Evolutionary conservation across 2,113 vertebrate genomes (phyloP).

Genomic region (Chitala chitala): DNA sequence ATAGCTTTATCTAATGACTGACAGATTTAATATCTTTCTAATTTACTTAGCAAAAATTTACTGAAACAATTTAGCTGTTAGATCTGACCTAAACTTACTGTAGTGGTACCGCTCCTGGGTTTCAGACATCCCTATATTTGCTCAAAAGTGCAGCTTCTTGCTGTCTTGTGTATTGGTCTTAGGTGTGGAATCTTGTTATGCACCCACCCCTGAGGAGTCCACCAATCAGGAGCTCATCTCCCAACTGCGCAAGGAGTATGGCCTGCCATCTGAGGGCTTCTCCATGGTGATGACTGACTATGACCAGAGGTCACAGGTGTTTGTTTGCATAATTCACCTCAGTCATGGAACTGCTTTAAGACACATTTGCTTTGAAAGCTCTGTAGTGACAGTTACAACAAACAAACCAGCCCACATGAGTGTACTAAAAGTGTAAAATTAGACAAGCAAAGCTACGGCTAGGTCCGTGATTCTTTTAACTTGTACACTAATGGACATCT

Average conservation of each 20-base stretch:
- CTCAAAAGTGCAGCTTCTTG: neutral
- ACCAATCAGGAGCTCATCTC: constrained; percentile 48
- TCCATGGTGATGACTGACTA: constrained; percentile 68
- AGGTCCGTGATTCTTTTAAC: too few species aligned
- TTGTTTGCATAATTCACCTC: neutral
- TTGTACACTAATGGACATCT: too few species aligned
- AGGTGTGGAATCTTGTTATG: constrained; percentile 52
- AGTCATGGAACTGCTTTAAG: too few species aligned
- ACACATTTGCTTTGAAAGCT: neutral
- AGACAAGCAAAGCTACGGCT: too few species aligned
- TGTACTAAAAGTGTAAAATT: neutral
- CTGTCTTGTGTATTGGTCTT: constrained; percentile 27
- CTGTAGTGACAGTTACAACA: neutral
- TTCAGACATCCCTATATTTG: too few species aligned
- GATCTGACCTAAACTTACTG: too few species aligned
- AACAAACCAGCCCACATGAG: neutral
- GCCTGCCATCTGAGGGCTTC: constrained; percentile 56
- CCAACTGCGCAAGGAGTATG: constrained; percentile 55
- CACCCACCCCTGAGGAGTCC: constrained; percentile 33
- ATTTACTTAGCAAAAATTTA: too few species aligned
- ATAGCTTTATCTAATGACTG: too few species aligned
- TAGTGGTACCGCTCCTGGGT: too few species aligned
- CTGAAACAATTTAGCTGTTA: too few species aligned
- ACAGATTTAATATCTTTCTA: too few species aligned
- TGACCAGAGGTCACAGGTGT: constrained; percentile 57